A percentile compares a stretch with the other conserved stretches of the same genome.
Conservation (phyloP, 2,797 vertebrate genomes). For the Discoglossus pictus region DNA sequence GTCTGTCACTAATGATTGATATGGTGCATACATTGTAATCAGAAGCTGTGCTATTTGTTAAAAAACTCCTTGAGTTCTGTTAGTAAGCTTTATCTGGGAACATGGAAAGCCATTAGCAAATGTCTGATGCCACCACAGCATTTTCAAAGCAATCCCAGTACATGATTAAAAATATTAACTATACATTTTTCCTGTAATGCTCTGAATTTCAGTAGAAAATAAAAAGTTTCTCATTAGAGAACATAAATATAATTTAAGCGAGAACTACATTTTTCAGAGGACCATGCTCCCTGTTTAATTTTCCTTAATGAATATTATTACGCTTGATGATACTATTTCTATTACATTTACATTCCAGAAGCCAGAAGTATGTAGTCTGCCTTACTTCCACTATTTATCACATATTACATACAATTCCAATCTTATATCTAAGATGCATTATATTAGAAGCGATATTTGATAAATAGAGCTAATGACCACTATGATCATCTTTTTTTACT, state of each 20-base stretch:
- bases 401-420: no score
- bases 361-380: no score
- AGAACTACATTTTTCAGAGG: not conserved
- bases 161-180: not conserved
- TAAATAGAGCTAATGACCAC: no score
- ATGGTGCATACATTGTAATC: not conserved
- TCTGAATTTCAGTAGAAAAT: not conserved
- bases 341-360: no score
- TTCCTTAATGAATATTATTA: no score
- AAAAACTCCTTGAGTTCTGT: not conserved
- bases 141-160: not conserved
- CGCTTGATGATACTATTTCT: no score
- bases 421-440: no score
- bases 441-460: no score
- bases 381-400: no score
- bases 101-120: conserved; percentile 16
- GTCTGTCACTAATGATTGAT: not conserved
- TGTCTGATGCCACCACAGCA: not conserved
- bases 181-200: not conserved
- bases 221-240: conserved; percentile 1
- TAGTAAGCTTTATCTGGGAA: not conserved
- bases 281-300: not conserved
- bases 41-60: not conserved
- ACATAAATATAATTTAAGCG: not conserved
- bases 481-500: no score